These are phyloP conservation scores for Sorex araneus DNA, from an alignment of 2,113 vertebrate genomes.

Conservation along the genomic window DNA sequence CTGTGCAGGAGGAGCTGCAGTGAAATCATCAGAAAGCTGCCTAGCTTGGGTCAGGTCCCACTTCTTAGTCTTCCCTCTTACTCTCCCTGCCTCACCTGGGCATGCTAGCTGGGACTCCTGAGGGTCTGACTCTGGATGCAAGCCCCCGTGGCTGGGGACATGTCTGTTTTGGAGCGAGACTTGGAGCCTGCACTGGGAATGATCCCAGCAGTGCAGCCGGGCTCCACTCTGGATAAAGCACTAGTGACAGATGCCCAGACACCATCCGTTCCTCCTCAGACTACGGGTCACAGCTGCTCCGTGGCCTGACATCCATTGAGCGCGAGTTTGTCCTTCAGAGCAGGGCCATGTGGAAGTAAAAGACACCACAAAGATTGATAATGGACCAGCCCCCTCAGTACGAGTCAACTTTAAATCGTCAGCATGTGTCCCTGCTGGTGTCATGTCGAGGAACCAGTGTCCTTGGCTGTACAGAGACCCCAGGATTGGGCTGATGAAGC, in stretches of 20 bases:
- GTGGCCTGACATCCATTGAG: not conserved
- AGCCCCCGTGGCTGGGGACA: not conserved
- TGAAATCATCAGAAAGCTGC: no score
- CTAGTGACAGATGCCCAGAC: not conserved
- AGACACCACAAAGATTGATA: constrained; percentile 2
- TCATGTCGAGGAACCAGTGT: not conserved
- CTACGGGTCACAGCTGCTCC: not conserved
- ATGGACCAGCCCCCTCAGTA: constrained; percentile 5
- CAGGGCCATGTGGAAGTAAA: constrained; percentile 15
- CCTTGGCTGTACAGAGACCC: not conserved
- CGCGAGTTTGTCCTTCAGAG: not conserved
- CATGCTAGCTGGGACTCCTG: not conserved
- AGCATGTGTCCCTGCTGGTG: not conserved
- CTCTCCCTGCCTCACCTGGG: not conserved
- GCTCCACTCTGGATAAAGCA: not conserved
- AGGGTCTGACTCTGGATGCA: not conserved
- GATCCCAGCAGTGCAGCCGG: not conserved
- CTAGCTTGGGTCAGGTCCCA: rapidly evolving
- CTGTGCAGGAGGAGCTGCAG: not conserved
- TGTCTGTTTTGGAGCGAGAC: not conserved
- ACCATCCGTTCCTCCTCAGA: not conserved
- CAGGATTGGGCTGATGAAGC: not conserved
- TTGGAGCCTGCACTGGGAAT: not conserved
- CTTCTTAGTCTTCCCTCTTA: not conserved
- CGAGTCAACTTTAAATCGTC: not conserved